These are phyloP conservation scores for Luperina nickerlii DNA, from an alignment of 2,888 invertebrate genomes.

Conservation along the genomic window DNA sequence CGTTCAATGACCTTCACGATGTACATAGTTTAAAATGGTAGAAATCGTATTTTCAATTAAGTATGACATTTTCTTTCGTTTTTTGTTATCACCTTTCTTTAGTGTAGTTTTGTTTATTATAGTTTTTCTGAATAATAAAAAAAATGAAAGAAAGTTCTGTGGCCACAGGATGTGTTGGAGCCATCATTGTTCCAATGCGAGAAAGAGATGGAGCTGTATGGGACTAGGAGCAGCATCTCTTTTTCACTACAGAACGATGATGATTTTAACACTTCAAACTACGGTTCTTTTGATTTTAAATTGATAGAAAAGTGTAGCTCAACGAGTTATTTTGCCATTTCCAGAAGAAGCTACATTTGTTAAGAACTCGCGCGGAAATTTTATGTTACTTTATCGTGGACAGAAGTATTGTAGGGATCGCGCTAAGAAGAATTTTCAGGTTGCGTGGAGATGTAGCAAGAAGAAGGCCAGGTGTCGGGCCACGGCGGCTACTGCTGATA, in stretches of 20 bases:
- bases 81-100: not conserved
- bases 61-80: not conserved
- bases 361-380: conserved; percentile 47
- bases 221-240: not conserved
- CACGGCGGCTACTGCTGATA: conserved; percentile 23
- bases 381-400: conserved; percentile 37
- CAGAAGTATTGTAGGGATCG: conserved; percentile 47
- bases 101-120: not conserved
- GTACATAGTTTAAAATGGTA: not conserved
- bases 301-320: not conserved
- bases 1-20: not conserved
- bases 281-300: not conserved
- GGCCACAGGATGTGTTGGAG: not conserved
- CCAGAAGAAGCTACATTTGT: conserved; percentile 48
- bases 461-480: conserved; percentile 57
- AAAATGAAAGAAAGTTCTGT: too few species aligned
- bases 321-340: conserved; percentile 1
- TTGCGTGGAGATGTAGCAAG: conserved; percentile 52
- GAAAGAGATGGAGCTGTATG: too few species aligned
- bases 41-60: not conserved
- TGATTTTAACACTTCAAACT: not conserved
- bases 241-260: not conserved
- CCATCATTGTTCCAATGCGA: not conserved
- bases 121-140: not conserved
- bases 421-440: conserved; percentile 25